Base-by-base conservation (phyloP, 2,888 invertebrate genomes). In the Belgica antarctica region DNA sequence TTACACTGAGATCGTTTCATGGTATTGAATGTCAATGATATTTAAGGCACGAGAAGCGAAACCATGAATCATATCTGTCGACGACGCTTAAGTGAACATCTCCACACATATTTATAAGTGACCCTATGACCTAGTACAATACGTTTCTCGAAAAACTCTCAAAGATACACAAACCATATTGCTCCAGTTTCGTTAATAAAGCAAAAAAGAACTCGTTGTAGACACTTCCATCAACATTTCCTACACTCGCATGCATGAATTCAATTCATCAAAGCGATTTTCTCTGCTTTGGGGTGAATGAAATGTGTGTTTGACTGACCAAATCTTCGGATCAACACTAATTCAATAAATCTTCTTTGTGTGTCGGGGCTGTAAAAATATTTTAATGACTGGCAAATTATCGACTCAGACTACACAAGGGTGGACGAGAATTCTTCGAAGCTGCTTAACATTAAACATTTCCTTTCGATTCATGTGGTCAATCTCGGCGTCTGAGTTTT, bases 301-400 rank as follows among this genome's bases (percentile, higher is more conserved):
- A 41, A 41, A 31, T 10, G 31, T 31, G 4, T 10, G 10, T 10
- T 31, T 31, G 5, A 10, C 5, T 31, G 5, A 31, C 5, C 10
- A 10, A 10, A 41, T n/a, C n/a, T n/a, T n/a, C n/a, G n/a, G 15
- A 10, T 41, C 41, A 12, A 15, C 17, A 62, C 22, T 62, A 19
- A 36, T 62, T 31, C 36, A 62, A 28, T 62, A 34, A 62, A 62
- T 62, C 62, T 28, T 28, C 10, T 31, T 31, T n/a, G n/a, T n/a
- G n/a, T 59, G 59, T 27, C 59, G 34, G 12, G 34, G 5, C 34
- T 31, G 34, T 31, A 27, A 62, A 62, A 28, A 34, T n/a, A 12
- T n/a, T 31, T 62, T 62, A 62, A 62, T 62, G 62, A 62, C 62
- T 62, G 34, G 62, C 62, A 34, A 36, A 62, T 62, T 62, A 31